Evolutionary conservation across 2,113 vertebrate species (phyloP).

Genomic region (Clarias macrocephalus): DNA sequence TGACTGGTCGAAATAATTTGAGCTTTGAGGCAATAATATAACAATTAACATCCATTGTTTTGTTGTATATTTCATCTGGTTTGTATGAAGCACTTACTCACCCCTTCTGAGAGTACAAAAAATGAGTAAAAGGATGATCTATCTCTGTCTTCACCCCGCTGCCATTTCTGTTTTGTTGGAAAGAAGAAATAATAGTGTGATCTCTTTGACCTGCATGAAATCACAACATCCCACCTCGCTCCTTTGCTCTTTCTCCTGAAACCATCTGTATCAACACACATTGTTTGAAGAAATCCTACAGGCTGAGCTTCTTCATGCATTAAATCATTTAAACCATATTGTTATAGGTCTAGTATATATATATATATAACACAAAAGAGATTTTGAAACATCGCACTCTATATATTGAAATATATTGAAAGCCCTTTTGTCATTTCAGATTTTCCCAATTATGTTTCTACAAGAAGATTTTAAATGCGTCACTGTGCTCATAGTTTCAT

Average conservation of each 20-base stretch:
- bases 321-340: slow-evolving; percentile 24
- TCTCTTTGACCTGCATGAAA: slow-evolving; percentile 11
- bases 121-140: slow-evolving; percentile 14
- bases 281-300: slow-evolving; percentile 4
- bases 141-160: not conserved
- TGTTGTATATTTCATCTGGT: not conserved
- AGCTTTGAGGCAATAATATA: not conserved
- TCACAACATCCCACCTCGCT: not conserved
- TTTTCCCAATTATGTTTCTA: not conserved
- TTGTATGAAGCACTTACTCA: not conserved
- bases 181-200: slow-evolving; percentile 13
- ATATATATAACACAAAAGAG: not conserved
- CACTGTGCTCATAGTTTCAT: not conserved
- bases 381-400: not conserved
- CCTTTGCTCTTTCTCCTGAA: slow-evolving; percentile 8
- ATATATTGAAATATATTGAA: not conserved
- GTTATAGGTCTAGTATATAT: not conserved
- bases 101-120: slow-evolving; percentile 15
- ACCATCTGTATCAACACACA: slow-evolving; percentile 40
- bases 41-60: not conserved
- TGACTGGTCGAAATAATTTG: not conserved
- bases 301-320: slow-evolving; percentile 15
- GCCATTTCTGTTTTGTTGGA: slow-evolving; percentile 26
- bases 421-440: not conserved
- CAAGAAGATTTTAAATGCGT: not conserved